Evolutionary conservation across 2,797 vertebrate genomes (phyloP).

Genomic region (Babyrousa celebensis): DNA sequence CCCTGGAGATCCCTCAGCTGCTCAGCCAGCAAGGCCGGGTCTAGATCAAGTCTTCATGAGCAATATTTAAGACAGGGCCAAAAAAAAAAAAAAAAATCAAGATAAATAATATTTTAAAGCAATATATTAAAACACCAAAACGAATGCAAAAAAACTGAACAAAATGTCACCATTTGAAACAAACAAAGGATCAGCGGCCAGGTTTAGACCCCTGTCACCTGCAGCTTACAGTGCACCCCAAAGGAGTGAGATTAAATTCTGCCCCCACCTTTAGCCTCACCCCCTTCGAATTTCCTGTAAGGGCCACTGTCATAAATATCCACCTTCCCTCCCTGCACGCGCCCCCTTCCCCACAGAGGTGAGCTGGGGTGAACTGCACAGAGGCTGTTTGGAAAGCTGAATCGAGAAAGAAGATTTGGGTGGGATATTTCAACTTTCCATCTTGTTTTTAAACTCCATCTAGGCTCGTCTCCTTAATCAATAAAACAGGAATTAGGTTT

Average conservation of each 20-base stretch:
- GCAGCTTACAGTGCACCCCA: not conserved
- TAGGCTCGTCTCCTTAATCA: conserved; percentile 50
- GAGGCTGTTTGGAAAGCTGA: not conserved
- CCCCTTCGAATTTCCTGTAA: not conserved
- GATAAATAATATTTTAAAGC: not conserved
- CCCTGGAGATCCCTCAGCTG: not conserved
- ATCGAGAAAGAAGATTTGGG: not conserved
- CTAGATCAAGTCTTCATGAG: not conserved
- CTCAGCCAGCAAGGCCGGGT: not conserved
- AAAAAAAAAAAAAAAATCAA: not conserved
- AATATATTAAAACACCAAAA: not conserved
- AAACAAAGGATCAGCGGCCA: not conserved
- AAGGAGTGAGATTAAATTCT: not conserved
- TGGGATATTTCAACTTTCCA: conserved; percentile 46
- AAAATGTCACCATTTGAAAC: not conserved
- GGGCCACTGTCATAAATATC: not conserved
- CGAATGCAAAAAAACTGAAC: not conserved
- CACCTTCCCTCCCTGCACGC: not conserved
- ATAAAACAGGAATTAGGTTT: conserved; percentile 72
- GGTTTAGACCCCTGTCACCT: not conserved
- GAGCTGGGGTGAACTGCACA: conserved; percentile 41
- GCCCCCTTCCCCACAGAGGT: not conserved
- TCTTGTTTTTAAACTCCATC: conserved; percentile 27
- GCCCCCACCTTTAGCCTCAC: not conserved
- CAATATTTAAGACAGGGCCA: accelerated